Base-by-base conservation (phyloP, 2,113 vertebrate genomes). In the Nothocercus julius region DNA sequence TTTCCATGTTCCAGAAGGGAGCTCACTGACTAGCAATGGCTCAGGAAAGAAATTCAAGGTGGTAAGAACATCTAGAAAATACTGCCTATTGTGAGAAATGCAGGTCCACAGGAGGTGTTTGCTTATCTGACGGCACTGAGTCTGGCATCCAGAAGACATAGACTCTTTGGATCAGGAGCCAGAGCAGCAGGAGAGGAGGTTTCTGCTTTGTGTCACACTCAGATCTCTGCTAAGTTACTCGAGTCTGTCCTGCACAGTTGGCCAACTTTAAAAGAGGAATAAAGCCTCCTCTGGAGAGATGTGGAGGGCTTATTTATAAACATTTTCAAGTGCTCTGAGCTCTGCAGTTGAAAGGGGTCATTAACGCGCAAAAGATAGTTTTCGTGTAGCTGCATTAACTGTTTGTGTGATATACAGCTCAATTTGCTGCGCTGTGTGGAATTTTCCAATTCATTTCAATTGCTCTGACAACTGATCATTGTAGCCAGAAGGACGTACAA, bases 271-370 rank as follows among this genome's bases (percentile, higher is more conserved):
- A 89, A 95, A 93, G 85, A 68, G 32, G 49, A 85, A 63, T 32
- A 14, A 77, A 59, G 17, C 54, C 89, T 93, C 67, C 89, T 74
- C 73, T 80, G 54, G 81, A 91, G 93, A 82, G 70, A 62, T 40
- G 30, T 28, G 66, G 8, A 40, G 61, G 62, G 22, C 44, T 82
- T 82, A 69, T 91, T 92, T 89, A 87, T 85, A 85, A 93, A 92
- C 56, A 82, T 36, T 58, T 89, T 59, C 49, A 89, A 91, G 72
- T 59, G 36, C 77, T 87, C 70, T 30, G 45, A 45, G 27, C 44
- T 77, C 36, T 80, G 82, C 32, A 82, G 79, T 77, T 86, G 83
- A 94, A 86, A 95, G 61, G 28, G 21, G 5, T 28, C 70, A 15
- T 58, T 70, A 30, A 70, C 85, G 34, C 63, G 42, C 69, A 79